Conservation (phyloP, 2,113 vertebrate genomes). For the Neopipo cinnamomea region DNA sequence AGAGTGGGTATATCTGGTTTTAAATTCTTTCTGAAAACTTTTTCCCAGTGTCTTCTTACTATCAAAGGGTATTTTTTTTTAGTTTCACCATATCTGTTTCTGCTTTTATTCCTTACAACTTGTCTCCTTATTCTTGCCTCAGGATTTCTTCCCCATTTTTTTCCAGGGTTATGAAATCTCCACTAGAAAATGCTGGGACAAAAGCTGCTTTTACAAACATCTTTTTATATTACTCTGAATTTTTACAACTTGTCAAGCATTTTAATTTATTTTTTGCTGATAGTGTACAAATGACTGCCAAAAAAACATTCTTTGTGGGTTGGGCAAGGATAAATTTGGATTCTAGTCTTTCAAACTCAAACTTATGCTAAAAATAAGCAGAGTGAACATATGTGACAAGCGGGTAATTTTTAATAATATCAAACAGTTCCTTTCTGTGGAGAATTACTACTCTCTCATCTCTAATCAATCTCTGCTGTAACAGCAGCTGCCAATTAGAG, state of each 20-base stretch:
- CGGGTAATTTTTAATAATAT: constrained; percentile 62
- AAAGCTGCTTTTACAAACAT: not conserved
- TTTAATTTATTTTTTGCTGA: constrained; percentile 17
- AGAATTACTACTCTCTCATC: constrained; percentile 61
- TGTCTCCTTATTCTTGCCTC: not conserved
- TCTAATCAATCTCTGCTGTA: constrained; percentile 47
- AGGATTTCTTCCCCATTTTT: not conserved
- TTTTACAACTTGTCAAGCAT: not conserved
- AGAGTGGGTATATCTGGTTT: not conserved
- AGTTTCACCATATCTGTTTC: not conserved
- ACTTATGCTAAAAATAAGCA: constrained; percentile 33
- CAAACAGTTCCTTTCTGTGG: constrained; percentile 41
- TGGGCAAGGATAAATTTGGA: constrained; percentile 1
- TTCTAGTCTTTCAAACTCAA: constrained; percentile 5
- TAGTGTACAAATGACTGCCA: not conserved
- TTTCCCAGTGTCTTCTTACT: not conserved
- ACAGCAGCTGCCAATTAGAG: constrained; percentile 57
- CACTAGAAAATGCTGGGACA: not conserved
- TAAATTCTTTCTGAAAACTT: not conserved
- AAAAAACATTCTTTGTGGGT: not conserved
- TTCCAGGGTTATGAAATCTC: not conserved
- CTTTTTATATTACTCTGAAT: not conserved
- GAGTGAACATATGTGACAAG: constrained; percentile 39
- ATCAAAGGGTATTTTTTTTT: not conserved
- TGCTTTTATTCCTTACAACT: not conserved